phyloP scores from a whole-genome alignment of 2,113 vertebrate species.

The Amblyornis subalaris region DNA sequence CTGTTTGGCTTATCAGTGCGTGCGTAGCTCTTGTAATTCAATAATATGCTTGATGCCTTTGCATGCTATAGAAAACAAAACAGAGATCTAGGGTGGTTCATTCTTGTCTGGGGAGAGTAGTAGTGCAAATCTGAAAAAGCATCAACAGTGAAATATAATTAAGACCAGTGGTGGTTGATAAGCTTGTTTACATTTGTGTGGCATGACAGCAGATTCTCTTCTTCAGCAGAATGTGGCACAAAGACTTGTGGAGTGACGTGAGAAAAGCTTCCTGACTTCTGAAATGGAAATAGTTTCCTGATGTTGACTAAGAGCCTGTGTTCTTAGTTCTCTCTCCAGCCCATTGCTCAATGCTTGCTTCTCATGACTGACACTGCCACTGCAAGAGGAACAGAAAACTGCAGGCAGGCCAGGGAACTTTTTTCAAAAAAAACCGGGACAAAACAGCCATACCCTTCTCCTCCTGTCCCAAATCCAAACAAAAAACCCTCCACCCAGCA shows the following conservation, averaged over 20 bases:
- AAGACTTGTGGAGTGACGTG: not conserved
- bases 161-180: not conserved
- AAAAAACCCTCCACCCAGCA: not conserved
- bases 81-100: not conserved
- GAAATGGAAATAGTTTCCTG: constrained; percentile 4
- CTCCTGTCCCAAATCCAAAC: not conserved
- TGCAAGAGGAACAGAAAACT: not conserved
- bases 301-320: not conserved
- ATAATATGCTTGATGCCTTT: not conserved
- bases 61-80: not conserved
- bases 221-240: not conserved
- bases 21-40: not conserved
- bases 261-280: not conserved
- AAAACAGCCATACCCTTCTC: not conserved
- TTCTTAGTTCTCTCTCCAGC: not conserved
- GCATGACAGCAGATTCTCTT: not conserved
- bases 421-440: not conserved
- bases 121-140: not conserved
- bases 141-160: not conserved
- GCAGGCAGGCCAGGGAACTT: not conserved
- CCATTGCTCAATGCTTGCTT: not conserved
- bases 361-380: not conserved
- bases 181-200: not conserved
- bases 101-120: not conserved
- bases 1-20: not conserved